Conservation (phyloP, 2,888 invertebrate species). For the Ischnura elegans region DNA sequence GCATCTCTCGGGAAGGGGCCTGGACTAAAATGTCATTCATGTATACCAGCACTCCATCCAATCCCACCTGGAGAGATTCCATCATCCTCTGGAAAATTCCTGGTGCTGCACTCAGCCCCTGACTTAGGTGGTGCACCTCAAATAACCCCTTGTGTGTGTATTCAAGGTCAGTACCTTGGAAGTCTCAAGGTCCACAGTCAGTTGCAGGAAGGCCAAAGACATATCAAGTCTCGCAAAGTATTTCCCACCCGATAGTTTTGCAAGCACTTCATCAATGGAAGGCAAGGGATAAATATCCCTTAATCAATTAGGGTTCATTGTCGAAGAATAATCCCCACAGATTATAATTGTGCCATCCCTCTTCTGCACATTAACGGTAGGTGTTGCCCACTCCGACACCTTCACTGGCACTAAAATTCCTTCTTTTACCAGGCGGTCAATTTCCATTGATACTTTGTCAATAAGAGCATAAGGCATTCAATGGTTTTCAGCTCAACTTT, state of each 20-base stretch:
- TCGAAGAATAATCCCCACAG: neutral
- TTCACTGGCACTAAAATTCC: neutral
- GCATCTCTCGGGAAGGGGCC: neutral
- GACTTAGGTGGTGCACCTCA: neutral
- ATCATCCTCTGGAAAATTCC: slow-evolving; percentile 19
- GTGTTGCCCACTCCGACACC: slow-evolving; percentile 8
- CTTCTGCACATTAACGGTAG: slow-evolving; percentile 17
- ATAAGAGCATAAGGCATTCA: too few relatives aligned
- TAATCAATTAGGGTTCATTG: neutral
- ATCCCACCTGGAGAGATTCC: neutral
- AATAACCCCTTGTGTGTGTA: neutral
- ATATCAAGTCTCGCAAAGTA: neutral
- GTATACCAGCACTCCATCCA: neutral
- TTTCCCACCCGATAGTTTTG: neutral
- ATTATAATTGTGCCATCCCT: neutral
- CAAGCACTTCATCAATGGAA: neutral
- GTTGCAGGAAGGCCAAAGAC: neutral
- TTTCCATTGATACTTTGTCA: too few relatives aligned
- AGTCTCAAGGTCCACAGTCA: neutral
- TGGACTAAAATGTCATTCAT: neutral
- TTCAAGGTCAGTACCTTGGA: neutral
- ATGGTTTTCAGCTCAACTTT: too few relatives aligned
- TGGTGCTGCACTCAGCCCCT: neutral
- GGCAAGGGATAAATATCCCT: neutral
- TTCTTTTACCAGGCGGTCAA: too few relatives aligned